A percentile compares a stretch with the other conserved stretches of the same genome.
Evolutionary conservation across 1,140 invertebrate genomes (phyloP).

Genomic region (Drosophila littoralis): DNA sequence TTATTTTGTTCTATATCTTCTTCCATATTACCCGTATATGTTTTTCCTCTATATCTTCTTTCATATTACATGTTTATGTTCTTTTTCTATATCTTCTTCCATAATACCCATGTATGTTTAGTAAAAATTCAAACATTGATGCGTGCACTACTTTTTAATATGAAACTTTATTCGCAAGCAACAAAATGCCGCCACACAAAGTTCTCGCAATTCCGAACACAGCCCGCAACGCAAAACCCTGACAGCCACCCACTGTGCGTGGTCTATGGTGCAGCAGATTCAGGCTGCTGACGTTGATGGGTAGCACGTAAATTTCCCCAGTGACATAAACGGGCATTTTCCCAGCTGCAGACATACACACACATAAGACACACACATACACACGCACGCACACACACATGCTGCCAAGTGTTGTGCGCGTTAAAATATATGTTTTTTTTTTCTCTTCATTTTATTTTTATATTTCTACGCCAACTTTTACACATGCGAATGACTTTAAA

Average conservation of each 20-base stretch:
- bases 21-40: too few species aligned
- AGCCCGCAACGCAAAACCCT: too few species aligned
- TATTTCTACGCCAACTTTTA: constrained; percentile 44
- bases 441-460: constrained; percentile 18
- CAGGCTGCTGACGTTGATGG: constrained; percentile 50
- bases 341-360: constrained; percentile 15
- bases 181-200: constrained; percentile 6
- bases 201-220: not conserved
- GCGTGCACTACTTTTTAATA: constrained; percentile 18
- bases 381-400: constrained; percentile 1
- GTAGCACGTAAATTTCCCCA: constrained; percentile 61
- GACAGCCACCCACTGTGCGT: not conserved
- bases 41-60: too few species aligned
- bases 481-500: constrained; percentile 66
- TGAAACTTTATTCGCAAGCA: constrained; percentile 12
- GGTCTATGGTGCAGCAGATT: constrained; percentile 31
- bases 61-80: too few species aligned
- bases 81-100: too few species aligned
- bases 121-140: not conserved
- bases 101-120: not conserved
- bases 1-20: too few species aligned
- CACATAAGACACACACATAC: not conserved
- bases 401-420: constrained; percentile 38
- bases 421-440: constrained; percentile 24
- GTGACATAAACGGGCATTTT: constrained; percentile 56